A percentile compares a stretch with the other conserved stretches of the same genome.
These are phyloP conservation scores for Rhinophrynus dorsalis DNA, from an alignment of 2,797 vertebrate species.

Conservation along the genomic window DNA sequence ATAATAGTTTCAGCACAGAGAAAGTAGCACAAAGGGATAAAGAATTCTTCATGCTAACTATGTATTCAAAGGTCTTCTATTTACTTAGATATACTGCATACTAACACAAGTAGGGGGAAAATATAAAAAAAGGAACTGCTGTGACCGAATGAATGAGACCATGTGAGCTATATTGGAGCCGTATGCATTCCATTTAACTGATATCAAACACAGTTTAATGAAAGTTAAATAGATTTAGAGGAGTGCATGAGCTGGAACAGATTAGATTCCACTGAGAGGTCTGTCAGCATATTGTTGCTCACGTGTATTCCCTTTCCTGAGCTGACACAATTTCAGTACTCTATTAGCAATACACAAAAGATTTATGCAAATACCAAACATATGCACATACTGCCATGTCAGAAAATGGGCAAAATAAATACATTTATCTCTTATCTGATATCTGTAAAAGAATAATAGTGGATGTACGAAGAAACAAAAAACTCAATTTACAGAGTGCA, in stretches of 20 bases:
- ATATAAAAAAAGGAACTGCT: conserved; percentile 73
- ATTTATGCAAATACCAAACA: conserved; percentile 80
- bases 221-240: conserved; percentile 91
- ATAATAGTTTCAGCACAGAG: conserved; percentile 89
- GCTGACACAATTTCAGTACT: conserved; percentile 80
- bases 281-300: conserved; percentile 83
- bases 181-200: conserved; percentile 83
- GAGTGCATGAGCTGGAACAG: conserved; percentile 86
- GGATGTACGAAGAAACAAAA: conserved; percentile 3
- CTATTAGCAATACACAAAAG: conserved; percentile 83
- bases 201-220: conserved; percentile 91
- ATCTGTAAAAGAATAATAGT: conserved; percentile 66
- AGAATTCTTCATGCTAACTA: conserved; percentile 86
- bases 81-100: conserved; percentile 82
- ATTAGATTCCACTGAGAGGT: conserved; percentile 86
- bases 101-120: conserved; percentile 77
- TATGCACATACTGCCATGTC: conserved; percentile 75
- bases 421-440: conserved; percentile 86
- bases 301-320: conserved; percentile 75
- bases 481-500: no score
- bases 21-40: conserved; percentile 85
- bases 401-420: conserved; percentile 71
- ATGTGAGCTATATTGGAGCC: conserved; percentile 82
- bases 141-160: conserved; percentile 82
- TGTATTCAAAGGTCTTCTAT: conserved; percentile 91